These are phyloP conservation scores for Alectura lathami DNA, from an alignment of 2,113 vertebrate species.

Conservation along the genomic window DNA sequence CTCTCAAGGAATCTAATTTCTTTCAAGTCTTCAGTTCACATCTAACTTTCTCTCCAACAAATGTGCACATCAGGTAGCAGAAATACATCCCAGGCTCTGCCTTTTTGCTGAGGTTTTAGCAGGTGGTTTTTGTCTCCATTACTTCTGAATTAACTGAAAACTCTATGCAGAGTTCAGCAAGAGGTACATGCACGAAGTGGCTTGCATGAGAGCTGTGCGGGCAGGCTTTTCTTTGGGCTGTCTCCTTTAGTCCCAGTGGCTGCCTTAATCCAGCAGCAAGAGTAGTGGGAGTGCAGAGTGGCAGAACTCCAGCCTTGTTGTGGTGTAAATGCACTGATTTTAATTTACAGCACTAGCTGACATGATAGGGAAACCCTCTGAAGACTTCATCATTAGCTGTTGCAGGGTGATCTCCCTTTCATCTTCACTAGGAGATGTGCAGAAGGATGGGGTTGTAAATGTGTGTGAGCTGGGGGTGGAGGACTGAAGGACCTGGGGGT, in stretches of 20 bases:
- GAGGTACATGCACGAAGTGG: background rate
- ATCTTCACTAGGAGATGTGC: background rate
- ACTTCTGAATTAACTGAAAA: background rate
- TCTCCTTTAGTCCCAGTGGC: background rate
- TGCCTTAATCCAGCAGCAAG: background rate
- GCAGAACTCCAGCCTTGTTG: background rate
- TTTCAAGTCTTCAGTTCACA: constrained; percentile 23
- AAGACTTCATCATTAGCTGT: background rate
- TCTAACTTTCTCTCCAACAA: constrained; percentile 22
- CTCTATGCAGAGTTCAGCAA: background rate
- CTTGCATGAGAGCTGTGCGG: background rate
- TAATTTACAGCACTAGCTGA: background rate
- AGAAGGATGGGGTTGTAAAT: background rate
- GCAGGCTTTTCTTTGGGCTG: background rate
- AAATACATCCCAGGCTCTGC: background rate
- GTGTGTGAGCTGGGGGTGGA: accelerated
- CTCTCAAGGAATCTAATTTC: constrained; percentile 55
- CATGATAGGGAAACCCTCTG: background rate
- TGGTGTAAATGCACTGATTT: background rate
- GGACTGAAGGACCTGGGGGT: background rate
- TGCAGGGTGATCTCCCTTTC: background rate
- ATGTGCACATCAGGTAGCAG: background rate
- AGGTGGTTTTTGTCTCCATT: constrained; percentile 2
- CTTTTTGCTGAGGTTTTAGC: background rate
- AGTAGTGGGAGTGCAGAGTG: background rate